Evolutionary conservation across 2,797 vertebrate genomes (phyloP).

Genomic region (Falco columbarius): DNA sequence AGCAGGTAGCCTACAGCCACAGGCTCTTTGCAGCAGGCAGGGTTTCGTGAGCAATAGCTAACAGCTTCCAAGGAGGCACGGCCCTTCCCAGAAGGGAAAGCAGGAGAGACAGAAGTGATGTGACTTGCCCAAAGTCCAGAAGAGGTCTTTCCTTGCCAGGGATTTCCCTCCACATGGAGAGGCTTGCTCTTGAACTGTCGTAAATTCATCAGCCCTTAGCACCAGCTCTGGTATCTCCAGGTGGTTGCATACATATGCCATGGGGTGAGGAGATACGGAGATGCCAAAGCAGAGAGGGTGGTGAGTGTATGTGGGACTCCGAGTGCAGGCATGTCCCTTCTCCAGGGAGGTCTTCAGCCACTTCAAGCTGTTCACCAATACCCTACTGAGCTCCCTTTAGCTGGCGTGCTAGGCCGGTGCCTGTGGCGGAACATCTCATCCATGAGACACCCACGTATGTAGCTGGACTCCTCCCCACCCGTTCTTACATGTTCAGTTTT

Average conservation of each 20-base stretch:
- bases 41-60: neutral
- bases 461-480: neutral
- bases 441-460: neutral
- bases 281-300: neutral
- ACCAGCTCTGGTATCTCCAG: neutral
- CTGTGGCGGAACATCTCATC: neutral
- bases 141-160: neutral
- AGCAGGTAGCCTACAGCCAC: neutral
- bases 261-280: neutral
- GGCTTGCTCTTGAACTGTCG: neutral
- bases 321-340: neutral
- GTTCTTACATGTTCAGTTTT: neutral
- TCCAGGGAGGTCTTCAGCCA: neutral
- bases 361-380: neutral
- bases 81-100: neutral
- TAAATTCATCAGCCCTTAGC: neutral
- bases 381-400: neutral
- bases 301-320: neutral
- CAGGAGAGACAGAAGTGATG: neutral
- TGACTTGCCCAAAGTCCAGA: neutral
- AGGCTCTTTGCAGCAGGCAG: neutral
- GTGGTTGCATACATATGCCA: fast-evolving
- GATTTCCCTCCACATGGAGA: neutral
- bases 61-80: neutral
- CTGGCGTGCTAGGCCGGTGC: neutral